A percentile compares a stretch with the other conserved stretches of the same genome.
Conservation (phyloP, 2,113 vertebrate species). For the Lucifuga dentata region DNA sequence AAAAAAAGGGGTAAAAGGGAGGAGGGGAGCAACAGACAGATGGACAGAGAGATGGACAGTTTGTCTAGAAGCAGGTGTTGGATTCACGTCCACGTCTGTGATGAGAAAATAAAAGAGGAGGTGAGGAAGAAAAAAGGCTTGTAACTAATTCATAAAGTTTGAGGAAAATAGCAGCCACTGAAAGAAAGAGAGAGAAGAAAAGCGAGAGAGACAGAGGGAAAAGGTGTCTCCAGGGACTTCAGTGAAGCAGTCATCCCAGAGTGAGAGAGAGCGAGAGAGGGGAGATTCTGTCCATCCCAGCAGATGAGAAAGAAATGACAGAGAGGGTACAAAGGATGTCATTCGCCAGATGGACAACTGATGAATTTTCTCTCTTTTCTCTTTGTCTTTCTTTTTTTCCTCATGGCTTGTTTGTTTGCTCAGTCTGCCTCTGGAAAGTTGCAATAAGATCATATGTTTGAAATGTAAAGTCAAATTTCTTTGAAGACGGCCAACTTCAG, state of each 20-base stretch:
- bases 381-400: slow-evolving; percentile 64
- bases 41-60: slow-evolving; percentile 61
- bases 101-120: slow-evolving; percentile 76
- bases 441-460: slow-evolving; percentile 67
- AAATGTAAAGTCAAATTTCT: slow-evolving; percentile 66
- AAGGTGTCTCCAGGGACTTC: slow-evolving; percentile 83
- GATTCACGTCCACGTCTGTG: slow-evolving; percentile 73
- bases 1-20: not conserved
- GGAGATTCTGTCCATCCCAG: slow-evolving; percentile 82
- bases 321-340: slow-evolving; percentile 85
- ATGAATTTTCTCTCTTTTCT: slow-evolving; percentile 76
- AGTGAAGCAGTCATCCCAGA: slow-evolving; percentile 83
- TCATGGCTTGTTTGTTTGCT: slow-evolving; percentile 81
- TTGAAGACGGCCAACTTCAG: slow-evolving; percentile 59
- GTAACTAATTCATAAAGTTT: slow-evolving; percentile 90
- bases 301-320: slow-evolving; percentile 85
- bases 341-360: slow-evolving; percentile 85
- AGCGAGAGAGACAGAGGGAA: slow-evolving; percentile 70
- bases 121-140: slow-evolving; percentile 67
- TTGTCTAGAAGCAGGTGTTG: slow-evolving; percentile 79
- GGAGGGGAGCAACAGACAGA: slow-evolving; percentile 34
- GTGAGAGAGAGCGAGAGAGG: slow-evolving; percentile 61
- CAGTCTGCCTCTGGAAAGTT: slow-evolving; percentile 77
- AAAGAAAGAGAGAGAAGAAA: slow-evolving; percentile 57
- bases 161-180: slow-evolving; percentile 77